Base-by-base conservation (phyloP, 2,797 vertebrate genomes). In the Myiothlypis chrysogaster region DNA sequence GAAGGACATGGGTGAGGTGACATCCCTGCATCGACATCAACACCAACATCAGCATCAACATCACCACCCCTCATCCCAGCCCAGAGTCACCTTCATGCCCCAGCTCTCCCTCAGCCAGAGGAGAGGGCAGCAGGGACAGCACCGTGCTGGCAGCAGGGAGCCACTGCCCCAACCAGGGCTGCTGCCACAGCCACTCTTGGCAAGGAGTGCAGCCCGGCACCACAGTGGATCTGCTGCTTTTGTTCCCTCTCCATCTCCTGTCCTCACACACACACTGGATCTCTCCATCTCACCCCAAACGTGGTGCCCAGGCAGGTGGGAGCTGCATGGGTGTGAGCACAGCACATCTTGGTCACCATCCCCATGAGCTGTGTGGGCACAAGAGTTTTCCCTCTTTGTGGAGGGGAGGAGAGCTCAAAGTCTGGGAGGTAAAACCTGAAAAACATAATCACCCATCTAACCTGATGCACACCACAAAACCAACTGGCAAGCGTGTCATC, bases 121-220 rank as follows among this genome's bases (percentile, higher is more conserved):
- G 30, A 89, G n/a, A 73, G 61, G 72, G 64, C 83, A 69, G 64
- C 53, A 66, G 49, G 90, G 41, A 89, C 87, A 39, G 43, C 32
- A 3, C 8, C 0, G 3, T 15, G 47, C 0, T 27, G 66, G 79
- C 78, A 44, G 46, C 49, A 35, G 53, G 56, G 53, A 91, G 44
- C 35, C 52, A 5, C 47, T 84, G 30, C 23, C 80, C 80, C 1
- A 1, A 55, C 14, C 14, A 0, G 83, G 63, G 68, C 72, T 46
- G 41, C 8, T 19, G 97, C 93, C 7, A 24, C 94, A 71, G 88
- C 93, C 64, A 22, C 90, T 63, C 86, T 88, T 96, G 96, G 92
- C 96, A 49, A 85, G 28, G 75, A 73, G 95, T 37, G 35, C 35
- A 37, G 79, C 89, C 57, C 22, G 0, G 69, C 50, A 2, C 61